These are phyloP conservation scores for Sakesphorus luctuosus DNA, from an alignment of 2,113 vertebrate genomes.

Conservation along the genomic window DNA sequence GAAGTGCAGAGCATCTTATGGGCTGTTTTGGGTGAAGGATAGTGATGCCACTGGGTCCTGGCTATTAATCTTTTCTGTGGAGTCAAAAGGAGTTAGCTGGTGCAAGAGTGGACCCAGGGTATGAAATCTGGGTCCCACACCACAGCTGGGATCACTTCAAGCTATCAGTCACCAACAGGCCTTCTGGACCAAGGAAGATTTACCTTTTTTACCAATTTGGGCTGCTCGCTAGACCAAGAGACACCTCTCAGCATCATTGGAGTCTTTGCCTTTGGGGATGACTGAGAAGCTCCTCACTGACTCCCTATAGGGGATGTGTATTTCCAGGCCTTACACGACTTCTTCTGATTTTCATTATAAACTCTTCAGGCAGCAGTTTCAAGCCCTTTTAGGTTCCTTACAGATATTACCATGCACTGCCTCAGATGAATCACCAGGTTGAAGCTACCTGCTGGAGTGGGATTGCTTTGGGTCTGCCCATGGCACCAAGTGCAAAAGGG, in stretches of 20 bases:
- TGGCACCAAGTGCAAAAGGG: background rate
- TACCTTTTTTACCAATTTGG: background rate
- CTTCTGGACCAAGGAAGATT: background rate
- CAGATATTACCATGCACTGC: background rate
- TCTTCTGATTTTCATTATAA: background rate
- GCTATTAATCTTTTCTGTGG: background rate
- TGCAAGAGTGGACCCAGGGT: background rate
- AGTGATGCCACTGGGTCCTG: background rate
- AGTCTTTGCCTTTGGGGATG: background rate
- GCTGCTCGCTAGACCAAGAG: background rate
- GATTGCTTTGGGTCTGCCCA: background rate
- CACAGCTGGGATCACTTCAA: background rate
- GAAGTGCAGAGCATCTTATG: background rate
- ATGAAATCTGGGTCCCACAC: background rate
- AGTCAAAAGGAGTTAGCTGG: background rate
- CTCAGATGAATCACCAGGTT: background rate
- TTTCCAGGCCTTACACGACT: background rate
- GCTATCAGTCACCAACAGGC: background rate
- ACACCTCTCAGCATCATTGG: accelerated
- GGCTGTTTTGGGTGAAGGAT: background rate
- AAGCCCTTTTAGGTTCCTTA: background rate
- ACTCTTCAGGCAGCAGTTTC: background rate
- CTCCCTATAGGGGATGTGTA: background rate
- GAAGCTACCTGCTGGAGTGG: background rate
- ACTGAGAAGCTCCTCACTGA: background rate